Base-by-base conservation (phyloP, 2,888 invertebrate genomes). In the Timema podura region DNA sequence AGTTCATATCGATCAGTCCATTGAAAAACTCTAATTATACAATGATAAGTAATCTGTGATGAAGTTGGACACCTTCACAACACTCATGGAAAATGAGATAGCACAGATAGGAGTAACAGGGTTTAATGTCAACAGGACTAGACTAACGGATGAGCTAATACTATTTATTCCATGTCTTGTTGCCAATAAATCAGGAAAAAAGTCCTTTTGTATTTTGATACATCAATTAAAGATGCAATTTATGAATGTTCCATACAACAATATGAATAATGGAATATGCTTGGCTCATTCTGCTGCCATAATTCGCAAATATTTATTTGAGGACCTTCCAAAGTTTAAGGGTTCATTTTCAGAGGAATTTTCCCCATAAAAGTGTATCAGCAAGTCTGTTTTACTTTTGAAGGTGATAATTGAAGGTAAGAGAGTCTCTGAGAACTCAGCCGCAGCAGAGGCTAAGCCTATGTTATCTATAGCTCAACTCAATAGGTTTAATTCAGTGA, bases 61-160 rank as follows among this genome's bases (percentile, higher is more conserved):
- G 45, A 61, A 61, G 61, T 61, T 61, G 61, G 61, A 30, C 16
- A 61, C 61, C n/a, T 44, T 61, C 61, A 61, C 61, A 61, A 61
- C 30, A 16, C 6, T 61, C 11, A 61, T 61, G 61, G 44, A 61
- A 61, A 11, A 61, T 44, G 15, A 30, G 61, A 11, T 61, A 45
- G 61, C 30, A 30, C 61, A 61, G 30, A 8, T 61, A 6, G 61
- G 61, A 61, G 45, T 61, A 61, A 10, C 7, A 61, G 61, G 30
- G 44, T 61, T 7, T 61, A 30, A n/a, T 61, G 61, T 61, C 61
- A 61, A 61, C 61, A 61, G 61, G 61, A 61, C 61, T 30, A 61
- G 61, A 61, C 61, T 61, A 7, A 5, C 30, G 45, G 61, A 61
- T 44, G 61, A 61, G 45, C 61, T 61, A 61, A 61, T 61, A 6